Evolutionary conservation across 2,797 vertebrate species (phyloP), one percentile per base, ranked within the genome.

Genomic region (Gobionotothen gibberifrons): DNA sequence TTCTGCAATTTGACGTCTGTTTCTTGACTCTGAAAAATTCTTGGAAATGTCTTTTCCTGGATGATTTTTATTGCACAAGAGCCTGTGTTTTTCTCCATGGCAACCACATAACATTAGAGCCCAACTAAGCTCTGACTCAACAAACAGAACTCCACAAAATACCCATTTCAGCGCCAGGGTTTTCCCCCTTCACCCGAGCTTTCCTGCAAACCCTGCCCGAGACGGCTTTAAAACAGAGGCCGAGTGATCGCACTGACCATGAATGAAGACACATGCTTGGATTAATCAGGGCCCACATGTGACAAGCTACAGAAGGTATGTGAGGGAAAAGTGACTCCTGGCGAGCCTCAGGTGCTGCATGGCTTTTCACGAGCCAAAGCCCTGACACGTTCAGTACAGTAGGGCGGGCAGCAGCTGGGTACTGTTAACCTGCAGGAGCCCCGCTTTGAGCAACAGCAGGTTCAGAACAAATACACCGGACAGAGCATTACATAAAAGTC

Each of bases 41-140:
- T 93, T 94, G 92, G 91, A 93, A 93, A 92, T 83, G 90, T 87
- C 88, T 93, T 93, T 93, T 93, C 90, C 91, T 93, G 92, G 87
- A 92, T 90, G 87, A 89, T 92, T 94, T 36, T 94, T 93, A 93
- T 92, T 93, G 91, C 90, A 78, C 92, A 89, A 90, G 90, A 85
- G 90, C 89, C 91, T 90, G 82, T 95, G 93, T 95, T 94, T 94
- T 93, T 93, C 93, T 92, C 94, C 92, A 94, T 95, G 88, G 93
- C 93, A 95, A 95, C 94, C 57, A 54, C 91, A 94, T 86, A 94
- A 94, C 93, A 94, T 89, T 83, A 75, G 87, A 93, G 89, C 88
- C 88, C 91, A 83, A 84, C 92, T 93, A 91, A 91, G 92, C 92
- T 92, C 92, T 94, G 93, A 95, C 93, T 94, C 93, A 95, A 94